These are phyloP conservation scores for Buathra laborator DNA, from an alignment of 2,888 invertebrate genomes.

Conservation along the genomic window DNA sequence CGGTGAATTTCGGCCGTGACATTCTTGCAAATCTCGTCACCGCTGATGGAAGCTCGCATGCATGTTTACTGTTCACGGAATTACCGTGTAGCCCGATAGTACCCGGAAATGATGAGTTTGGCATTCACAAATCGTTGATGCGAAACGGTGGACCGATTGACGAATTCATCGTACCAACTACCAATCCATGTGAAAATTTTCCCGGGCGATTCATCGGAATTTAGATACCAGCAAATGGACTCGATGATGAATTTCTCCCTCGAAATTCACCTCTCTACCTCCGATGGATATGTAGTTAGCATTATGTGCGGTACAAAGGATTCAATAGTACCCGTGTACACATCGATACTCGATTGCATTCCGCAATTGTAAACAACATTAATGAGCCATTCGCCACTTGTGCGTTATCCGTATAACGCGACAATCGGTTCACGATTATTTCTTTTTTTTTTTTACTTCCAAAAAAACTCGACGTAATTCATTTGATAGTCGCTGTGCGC, in stretches of 20 bases:
- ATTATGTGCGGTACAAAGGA: conserved; percentile 17
- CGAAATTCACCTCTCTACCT: neutral
- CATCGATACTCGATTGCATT: conserved; percentile 17
- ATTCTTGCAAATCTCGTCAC: neutral
- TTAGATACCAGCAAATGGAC: conserved; percentile 29
- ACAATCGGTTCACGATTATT: neutral
- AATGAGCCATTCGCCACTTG: neutral
- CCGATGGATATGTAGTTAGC: neutral
- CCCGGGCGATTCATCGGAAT: conserved; percentile 37
- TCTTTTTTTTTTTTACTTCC: neutral
- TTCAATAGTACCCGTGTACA: conserved; percentile 16
- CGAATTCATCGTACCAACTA: neutral
- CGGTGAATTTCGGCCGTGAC: conserved; percentile 23
- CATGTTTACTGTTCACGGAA: conserved; percentile 20
- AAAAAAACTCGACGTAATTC: neutral
- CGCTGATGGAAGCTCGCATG: conserved; percentile 23
- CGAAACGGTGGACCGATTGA: conserved; percentile 32
- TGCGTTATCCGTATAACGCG: neutral
- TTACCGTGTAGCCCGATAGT: conserved; percentile 54
- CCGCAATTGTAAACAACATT: neutral
- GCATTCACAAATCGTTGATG: conserved; percentile 53
- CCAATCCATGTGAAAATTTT: conserved; percentile 24
- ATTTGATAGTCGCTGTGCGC: neutral
- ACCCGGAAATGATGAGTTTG: conserved; percentile 64
- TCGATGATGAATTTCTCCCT: conserved; percentile 48